Evolutionary conservation across 2,113 vertebrate genomes (phyloP), one percentile per base, ranked within the genome.

Genomic region (Megaptera novaeangliae): DNA sequence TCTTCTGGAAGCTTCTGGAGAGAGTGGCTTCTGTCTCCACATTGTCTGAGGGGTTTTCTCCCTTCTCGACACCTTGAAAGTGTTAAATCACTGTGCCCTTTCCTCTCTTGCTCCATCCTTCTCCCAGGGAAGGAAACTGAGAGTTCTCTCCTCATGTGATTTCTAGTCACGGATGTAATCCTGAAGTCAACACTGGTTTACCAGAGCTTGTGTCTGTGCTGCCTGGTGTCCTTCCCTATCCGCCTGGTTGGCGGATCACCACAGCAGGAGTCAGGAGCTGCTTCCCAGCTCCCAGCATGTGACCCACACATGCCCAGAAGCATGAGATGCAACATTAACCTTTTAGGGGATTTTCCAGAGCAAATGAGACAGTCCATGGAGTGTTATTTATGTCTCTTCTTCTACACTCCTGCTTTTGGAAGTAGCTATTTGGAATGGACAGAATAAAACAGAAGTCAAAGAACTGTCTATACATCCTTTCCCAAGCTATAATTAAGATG

Each of bases 401-500:
- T 88, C 55, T 46, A 12, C 85, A n/a, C 59, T 59, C 77, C 27
- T 71, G 34, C 23, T 59, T 64, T 80, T 88, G 49, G 85, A 84
- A 91, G 66, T 77, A 84, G 81, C 63, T 39, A 7, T 59, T 84
- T 94, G 95, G 96, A 95, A 95, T 74, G 97, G 82, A 92, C 95
- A 81, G 93, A 91, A 72, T 25, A 29, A 93, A 95, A 87, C 78
- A 94, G 97, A 80, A 98, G 91, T 95, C 93, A 97, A 87, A 92
- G 92, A 96, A 93, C 12, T 41, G 84, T 97, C 93, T 96, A 34
- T 46, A 61, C 88, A 14, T 96, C 18, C 0, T 95, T 96, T 95
- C 93, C 86, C 83, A 87, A 97, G 64, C 57, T 93, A 3, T 96
- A 97, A 98, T 98, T 98, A 98, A 98, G 93, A 93, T 34, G 97